phyloP scores from a whole-genome alignment of 2,888 invertebrate species.

The Camponotus fellah region DNA sequence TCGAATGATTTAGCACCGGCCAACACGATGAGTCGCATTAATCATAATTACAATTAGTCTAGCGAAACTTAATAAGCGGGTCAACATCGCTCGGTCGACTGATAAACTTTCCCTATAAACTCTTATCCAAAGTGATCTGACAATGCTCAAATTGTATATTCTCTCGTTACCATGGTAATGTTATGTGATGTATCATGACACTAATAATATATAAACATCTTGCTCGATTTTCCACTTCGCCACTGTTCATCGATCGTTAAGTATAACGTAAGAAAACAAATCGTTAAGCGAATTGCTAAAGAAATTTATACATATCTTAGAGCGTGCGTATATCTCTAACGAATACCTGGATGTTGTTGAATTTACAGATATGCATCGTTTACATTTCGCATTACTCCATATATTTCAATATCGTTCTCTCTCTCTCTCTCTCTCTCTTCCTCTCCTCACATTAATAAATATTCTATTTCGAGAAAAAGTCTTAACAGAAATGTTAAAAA shows the following conservation, averaged over 20 bases:
- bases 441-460: background rate
- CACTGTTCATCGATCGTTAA: background rate
- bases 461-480: background rate
- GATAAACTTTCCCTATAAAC: background rate
- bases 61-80: background rate
- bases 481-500: background rate
- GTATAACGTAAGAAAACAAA: background rate
- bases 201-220: background rate
- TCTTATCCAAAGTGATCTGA: background rate
- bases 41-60: conserved; percentile 32
- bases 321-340: background rate
- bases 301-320: background rate
- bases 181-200: background rate
- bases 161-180: background rate
- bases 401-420: background rate
- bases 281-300: background rate
- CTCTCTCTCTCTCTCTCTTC: background rate
- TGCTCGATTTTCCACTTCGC: background rate
- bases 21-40: conserved; percentile 35
- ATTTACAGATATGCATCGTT: conserved; percentile 34
- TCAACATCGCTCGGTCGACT: background rate
- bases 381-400: background rate
- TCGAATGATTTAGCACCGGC: conserved; percentile 31
- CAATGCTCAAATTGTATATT: background rate
- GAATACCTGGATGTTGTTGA: conserved; percentile 8